Conservation (phyloP, 2,888 invertebrate genomes). For the Endomychus coccineus region DNA sequence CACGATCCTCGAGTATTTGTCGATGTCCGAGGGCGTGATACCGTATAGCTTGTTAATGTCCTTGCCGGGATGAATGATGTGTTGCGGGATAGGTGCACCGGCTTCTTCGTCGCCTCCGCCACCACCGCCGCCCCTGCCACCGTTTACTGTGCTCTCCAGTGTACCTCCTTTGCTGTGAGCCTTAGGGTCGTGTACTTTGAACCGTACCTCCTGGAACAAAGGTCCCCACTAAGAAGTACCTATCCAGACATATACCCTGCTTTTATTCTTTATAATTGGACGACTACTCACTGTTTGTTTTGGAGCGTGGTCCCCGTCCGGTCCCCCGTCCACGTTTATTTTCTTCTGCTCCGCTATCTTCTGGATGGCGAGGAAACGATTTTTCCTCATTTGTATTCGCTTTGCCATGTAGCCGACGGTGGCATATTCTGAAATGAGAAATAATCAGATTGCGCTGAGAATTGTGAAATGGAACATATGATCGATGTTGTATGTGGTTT, state of each 20-base stretch:
- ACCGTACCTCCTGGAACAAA: conserved; percentile 84
- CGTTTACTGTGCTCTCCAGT: conserved; percentile 85
- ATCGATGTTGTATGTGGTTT: too few relatives aligned
- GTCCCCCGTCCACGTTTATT: conserved; percentile 70
- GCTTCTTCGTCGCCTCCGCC: conserved; percentile 59
- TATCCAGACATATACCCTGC: conserved; percentile 31
- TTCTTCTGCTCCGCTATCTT: conserved; percentile 91
- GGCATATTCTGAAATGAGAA: conserved; percentile 76
- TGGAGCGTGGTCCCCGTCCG: conserved; percentile 67
- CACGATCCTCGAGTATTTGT: conserved; percentile 96
- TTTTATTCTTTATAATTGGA: not conserved
- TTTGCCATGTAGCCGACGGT: conserved; percentile 98
- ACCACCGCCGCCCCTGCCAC: conserved; percentile 58
- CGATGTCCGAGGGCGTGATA: conserved; percentile 95
- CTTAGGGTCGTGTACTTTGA: conserved; percentile 91
- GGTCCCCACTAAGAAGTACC: conserved; percentile 57
- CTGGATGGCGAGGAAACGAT: conserved; percentile 81
- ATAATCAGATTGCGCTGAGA: too few relatives aligned
- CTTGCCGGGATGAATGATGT: conserved; percentile 82
- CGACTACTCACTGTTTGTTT: conserved; percentile 70
- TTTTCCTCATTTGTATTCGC: conserved; percentile 93
- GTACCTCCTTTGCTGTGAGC: conserved; percentile 89
- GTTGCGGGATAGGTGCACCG: conserved; percentile 61
- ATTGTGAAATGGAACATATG: too few relatives aligned
- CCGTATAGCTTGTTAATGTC: conserved; percentile 87